Evolutionary conservation across 2,113 vertebrate species (phyloP).

Genomic region (Tenebrosternarchus preto): DNA sequence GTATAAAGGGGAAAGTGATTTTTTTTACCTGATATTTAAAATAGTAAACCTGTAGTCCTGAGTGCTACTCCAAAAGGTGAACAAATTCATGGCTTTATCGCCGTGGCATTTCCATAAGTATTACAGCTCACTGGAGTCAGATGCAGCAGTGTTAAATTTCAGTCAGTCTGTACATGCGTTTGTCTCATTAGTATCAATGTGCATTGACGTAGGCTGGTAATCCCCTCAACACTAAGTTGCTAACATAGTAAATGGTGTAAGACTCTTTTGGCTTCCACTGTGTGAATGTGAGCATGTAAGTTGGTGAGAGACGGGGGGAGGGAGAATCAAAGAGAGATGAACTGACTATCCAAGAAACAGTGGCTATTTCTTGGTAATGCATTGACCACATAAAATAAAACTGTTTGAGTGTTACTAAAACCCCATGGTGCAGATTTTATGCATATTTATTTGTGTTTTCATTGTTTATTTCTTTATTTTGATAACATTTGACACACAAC

Average conservation of each 20-base stretch:
- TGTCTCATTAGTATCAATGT: constrained; percentile 4
- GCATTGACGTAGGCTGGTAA: constrained; percentile 6
- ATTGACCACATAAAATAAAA: background rate
- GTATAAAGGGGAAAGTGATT: background rate
- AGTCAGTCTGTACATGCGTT: constrained; percentile 13
- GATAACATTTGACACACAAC: too few relatives aligned
- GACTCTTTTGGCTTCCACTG: background rate
- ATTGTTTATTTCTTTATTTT: too few relatives aligned
- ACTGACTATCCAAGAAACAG: background rate
- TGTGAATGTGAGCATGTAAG: background rate
- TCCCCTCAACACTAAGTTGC: constrained; percentile 9
- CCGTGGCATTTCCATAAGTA: background rate
- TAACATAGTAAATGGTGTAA: constrained; percentile 20
- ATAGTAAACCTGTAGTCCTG: constrained; percentile 4
- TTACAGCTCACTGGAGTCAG: constrained; percentile 17
- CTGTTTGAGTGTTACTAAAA: background rate
- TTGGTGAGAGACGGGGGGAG: too few relatives aligned
- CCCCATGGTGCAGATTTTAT: too few relatives aligned
- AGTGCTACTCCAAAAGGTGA: background rate
- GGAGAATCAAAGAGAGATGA: background rate
- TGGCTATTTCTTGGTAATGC: background rate
- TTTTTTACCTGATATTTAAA: constrained; percentile 21
- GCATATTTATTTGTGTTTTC: too few relatives aligned
- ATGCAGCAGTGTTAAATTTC: constrained; percentile 24
- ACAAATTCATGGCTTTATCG: constrained; percentile 18